A percentile compares a stretch with the other conserved stretches of the same genome.
These are phyloP conservation scores for Oreochromis grahami DNA, from an alignment of 2,797 vertebrate species.

Conservation along the genomic window DNA sequence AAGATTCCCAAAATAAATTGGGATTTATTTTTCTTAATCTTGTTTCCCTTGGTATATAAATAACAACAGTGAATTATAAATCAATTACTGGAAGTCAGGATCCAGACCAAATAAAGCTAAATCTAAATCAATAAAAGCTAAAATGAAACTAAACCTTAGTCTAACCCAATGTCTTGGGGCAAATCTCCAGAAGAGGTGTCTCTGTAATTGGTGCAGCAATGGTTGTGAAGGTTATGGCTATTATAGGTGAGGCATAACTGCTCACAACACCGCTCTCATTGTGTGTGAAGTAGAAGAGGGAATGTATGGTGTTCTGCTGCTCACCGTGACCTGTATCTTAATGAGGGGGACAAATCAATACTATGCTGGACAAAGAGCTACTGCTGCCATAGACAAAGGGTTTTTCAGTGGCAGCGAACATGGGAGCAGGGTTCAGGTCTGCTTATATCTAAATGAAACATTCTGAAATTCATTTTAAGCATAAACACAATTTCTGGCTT, in stretches of 20 bases:
- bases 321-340: conserved; percentile 69
- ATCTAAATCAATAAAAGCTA: conserved; percentile 31
- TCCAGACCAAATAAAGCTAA: neutral
- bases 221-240: conserved; percentile 45
- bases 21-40: neutral
- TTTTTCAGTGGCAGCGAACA: conserved; percentile 9
- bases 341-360: conserved; percentile 74
- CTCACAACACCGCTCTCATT: conserved; percentile 39
- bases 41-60: neutral
- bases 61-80: neutral
- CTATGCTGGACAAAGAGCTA: conserved; percentile 35
- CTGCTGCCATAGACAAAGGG: conserved; percentile 12
- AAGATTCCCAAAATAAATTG: neutral
- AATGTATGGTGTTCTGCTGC: conserved; percentile 40
- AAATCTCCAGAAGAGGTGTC: conserved; percentile 31
- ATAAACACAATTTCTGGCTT: neutral
- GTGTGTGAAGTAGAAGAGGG: conserved; percentile 57
- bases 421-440: neutral
- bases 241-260: conserved; percentile 58
- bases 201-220: conserved; percentile 61
- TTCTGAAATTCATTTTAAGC: neutral
- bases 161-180: conserved; percentile 28
- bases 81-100: neutral
- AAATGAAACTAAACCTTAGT: conserved; percentile 1
- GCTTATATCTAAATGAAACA: conserved; percentile 11